Evolutionary conservation across 2,797 vertebrate species (phyloP), one percentile per base, ranked within the genome.

Genomic region (Simalia tracyae): DNA sequence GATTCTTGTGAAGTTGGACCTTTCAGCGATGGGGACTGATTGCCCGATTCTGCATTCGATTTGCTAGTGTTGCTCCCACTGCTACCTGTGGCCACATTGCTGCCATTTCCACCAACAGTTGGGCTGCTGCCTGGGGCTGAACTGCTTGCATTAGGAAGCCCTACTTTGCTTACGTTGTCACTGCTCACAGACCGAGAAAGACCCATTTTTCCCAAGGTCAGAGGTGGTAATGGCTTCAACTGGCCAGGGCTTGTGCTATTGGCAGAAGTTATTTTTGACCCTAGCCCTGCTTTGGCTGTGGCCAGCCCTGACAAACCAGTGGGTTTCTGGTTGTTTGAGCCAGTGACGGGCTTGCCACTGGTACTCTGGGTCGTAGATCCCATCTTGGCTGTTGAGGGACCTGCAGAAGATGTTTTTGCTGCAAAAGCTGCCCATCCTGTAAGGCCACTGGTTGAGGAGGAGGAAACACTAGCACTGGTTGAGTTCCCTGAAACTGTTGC

Each of bases 401-500:
- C 97, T 46, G 98, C 97, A 84, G 98, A 97, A 84, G 97, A 98
- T 2, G 98, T 99, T 97, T 99, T 99, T 95, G 98, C 98, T 63
- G 98, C 98, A 94, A 99, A 99, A 9, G 98, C 99, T 86, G 99
- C 99, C 99, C 99, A 99, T 88, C 98, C 99, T 11, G 98, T 99
- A 60, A 99, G 98, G 91, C 98, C 99, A 90, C 98, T 99, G 57
- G 98, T 96, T 66, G 98, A 97, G 56, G 99, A 98, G 88, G 97
- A 98, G 72, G 98, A 98, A 91, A 98, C 96, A 63, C 94, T 97
- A 93, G 97, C 96, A 96, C 95, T 96, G 95, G 98, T 97, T 14
- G 98, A 98, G 95, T 97, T 99, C 93, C 98, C 98, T 7, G 98
- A 98, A 91, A 98, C 93, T 46, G 97, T 97, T 15, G 98, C 96